A percentile compares a stretch with the other conserved stretches of the same genome.
phyloP scores from a whole-genome alignment of 2,888 invertebrate species.

The Pristionchus japonicus region DNA sequence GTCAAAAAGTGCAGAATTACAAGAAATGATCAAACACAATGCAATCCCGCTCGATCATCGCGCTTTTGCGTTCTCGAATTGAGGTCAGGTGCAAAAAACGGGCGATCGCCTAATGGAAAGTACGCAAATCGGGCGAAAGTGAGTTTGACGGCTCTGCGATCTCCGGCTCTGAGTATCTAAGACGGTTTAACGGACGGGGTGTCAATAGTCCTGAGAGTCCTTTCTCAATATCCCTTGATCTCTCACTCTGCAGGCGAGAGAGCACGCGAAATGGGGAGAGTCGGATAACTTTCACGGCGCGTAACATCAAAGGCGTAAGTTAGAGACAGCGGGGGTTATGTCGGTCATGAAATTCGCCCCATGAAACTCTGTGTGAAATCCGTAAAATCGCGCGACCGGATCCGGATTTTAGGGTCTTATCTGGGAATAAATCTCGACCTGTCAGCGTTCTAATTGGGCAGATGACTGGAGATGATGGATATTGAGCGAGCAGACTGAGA shows the following conservation, averaged over 20 bases:
- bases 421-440: background rate
- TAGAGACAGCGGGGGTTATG: conserved; percentile 29
- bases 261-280: no score
- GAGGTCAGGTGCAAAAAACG: background rate
- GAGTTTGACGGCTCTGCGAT: background rate
- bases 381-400: background rate
- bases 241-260: background rate
- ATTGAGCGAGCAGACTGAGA: conserved; percentile 2
- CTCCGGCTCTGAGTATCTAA: background rate
- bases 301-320: background rate
- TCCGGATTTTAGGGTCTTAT: conserved; percentile 27
- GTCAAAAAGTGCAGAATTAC: background rate
- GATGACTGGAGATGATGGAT: background rate
- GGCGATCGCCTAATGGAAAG: background rate
- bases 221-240: background rate
- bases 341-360: conserved; percentile 6
- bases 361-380: background rate
- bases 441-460: background rate
- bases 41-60: conserved; percentile 5
- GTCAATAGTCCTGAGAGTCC: background rate
- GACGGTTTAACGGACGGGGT: background rate
- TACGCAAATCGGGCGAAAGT: background rate
- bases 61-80: background rate
- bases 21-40: background rate
- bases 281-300: no score